These are phyloP conservation scores for Avahi laniger DNA, from an alignment of 2,797 vertebrate genomes.

Conservation along the genomic window DNA sequence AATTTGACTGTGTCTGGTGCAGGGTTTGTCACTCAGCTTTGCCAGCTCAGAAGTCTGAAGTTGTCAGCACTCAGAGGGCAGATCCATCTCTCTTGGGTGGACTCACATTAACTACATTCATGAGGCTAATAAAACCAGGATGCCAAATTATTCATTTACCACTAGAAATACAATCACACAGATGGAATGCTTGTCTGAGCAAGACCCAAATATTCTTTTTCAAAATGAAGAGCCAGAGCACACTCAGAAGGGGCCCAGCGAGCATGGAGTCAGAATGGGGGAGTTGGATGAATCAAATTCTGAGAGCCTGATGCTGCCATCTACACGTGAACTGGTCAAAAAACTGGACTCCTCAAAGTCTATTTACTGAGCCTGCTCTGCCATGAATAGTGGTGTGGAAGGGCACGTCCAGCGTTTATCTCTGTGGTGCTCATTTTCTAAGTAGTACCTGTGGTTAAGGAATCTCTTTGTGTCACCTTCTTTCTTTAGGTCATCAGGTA, in stretches of 20 bases:
- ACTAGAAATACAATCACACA: not conserved
- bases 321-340: not conserved
- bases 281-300: not conserved
- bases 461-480: not conserved
- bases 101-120: not conserved
- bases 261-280: not conserved
- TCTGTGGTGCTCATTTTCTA: not conserved
- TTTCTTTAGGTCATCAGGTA: conserved; percentile 7
- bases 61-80: not conserved
- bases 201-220: not conserved
- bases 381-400: rapidly evolving
- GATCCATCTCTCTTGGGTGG: not conserved
- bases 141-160: not conserved
- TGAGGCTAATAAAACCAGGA: conserved; percentile 6
- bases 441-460: not conserved
- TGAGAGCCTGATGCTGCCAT: too few relatives aligned
- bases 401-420: not conserved
- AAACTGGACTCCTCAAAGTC: not conserved
- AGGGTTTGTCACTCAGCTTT: not conserved
- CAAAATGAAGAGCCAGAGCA: not conserved
- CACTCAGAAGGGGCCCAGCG: not conserved
- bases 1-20: not conserved
- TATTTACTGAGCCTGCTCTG: not conserved
- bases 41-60: not conserved
- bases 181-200: conserved; percentile 11